Conservation (phyloP, 2,113 vertebrate species). For the Lanius ludovicianus region DNA sequence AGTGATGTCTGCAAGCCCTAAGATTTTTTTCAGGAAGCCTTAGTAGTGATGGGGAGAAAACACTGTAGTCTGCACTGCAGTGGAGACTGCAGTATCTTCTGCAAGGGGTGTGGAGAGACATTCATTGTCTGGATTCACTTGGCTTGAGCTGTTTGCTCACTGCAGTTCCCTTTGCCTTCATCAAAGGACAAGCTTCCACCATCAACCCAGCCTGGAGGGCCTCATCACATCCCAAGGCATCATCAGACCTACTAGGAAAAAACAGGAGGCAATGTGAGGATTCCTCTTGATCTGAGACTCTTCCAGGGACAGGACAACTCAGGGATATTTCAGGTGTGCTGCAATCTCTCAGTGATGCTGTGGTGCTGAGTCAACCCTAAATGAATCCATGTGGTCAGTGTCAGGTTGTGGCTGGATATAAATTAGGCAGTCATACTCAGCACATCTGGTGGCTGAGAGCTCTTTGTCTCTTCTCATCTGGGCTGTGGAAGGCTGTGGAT, state of each 20-base stretch:
- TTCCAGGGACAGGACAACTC: neutral
- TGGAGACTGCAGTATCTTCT: neutral
- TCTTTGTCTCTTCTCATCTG: neutral
- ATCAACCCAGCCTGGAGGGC: neutral
- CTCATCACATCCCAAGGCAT: neutral
- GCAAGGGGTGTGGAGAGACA: neutral
- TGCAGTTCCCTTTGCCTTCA: neutral
- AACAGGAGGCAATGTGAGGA: neutral
- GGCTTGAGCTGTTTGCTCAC: neutral
- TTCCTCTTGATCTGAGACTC: neutral
- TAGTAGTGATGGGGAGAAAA: neutral
- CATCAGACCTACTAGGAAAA: neutral
- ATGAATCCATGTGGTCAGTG: neutral
- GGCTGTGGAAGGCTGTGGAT: fast-evolving
- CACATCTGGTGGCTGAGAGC: neutral
- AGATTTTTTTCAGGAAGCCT: neutral
- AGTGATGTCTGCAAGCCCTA: neutral
- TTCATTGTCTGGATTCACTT: neutral
- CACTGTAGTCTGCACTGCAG: neutral
- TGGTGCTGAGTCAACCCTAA: neutral
- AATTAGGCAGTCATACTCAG: neutral
- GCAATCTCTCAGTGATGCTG: neutral
- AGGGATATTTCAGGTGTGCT: slow-evolving; percentile 18
- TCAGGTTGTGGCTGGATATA: neutral
- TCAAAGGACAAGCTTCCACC: neutral